Conservation (phyloP, 2,888 invertebrate genomes). For the Acanthosepion esculentum region DNA sequence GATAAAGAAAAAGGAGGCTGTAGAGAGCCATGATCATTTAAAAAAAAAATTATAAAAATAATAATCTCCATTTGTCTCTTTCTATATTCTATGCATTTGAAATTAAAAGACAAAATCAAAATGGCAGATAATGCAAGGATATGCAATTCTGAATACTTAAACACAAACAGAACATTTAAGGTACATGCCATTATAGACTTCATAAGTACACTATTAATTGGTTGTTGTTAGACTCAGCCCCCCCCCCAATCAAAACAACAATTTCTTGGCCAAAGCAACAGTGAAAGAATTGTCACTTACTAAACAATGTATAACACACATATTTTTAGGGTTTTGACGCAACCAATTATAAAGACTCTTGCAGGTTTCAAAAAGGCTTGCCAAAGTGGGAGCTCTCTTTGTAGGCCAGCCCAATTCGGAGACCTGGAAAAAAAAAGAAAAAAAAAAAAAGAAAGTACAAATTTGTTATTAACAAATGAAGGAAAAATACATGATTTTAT, state of each 20-base stretch:
- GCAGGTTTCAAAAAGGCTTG: slow-evolving; percentile 87
- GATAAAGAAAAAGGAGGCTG: too few relatives aligned
- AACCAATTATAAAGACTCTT: slow-evolving; percentile 92
- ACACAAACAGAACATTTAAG: too few relatives aligned
- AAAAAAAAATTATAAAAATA: too few relatives aligned
- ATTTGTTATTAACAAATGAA: neutral
- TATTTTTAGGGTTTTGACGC: slow-evolving; percentile 86
- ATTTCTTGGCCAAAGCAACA: neutral
- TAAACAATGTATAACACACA: slow-evolving; percentile 88
- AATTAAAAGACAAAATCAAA: too few relatives aligned
- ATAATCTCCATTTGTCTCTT: too few relatives aligned
- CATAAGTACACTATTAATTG: too few relatives aligned
- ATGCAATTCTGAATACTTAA: too few relatives aligned
- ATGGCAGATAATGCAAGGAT: too few relatives aligned
- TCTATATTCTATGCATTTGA: too few relatives aligned
- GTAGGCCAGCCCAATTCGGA: slow-evolving; percentile 77
- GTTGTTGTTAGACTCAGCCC: neutral
- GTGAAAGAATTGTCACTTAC: slow-evolving; percentile 77
- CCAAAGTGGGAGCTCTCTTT: slow-evolving; percentile 83
- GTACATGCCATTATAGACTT: too few relatives aligned
- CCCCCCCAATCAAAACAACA: neutral
- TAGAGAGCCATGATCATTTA: too few relatives aligned
- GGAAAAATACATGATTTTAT: too few relatives aligned
- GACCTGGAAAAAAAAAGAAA: slow-evolving; percentile 71
- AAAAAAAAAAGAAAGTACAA: neutral